These are phyloP conservation scores for Tychaedon coryphoeus DNA, from an alignment of 2,113 vertebrate species.

Conservation along the genomic window DNA sequence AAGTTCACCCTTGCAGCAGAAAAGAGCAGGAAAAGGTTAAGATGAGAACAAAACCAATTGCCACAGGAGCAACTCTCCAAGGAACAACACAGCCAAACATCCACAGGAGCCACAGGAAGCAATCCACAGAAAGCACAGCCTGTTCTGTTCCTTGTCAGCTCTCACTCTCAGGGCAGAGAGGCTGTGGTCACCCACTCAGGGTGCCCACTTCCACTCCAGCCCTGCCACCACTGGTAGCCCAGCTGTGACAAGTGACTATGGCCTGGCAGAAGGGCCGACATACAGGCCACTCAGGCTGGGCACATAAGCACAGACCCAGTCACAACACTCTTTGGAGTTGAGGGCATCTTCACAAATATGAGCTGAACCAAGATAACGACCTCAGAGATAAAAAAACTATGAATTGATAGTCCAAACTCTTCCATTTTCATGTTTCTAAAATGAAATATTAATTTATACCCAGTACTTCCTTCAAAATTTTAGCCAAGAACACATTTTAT, in stretches of 20 bases:
- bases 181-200: not conserved
- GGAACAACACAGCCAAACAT: not conserved
- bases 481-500: not conserved
- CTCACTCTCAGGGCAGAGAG: not conserved
- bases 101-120: not conserved
- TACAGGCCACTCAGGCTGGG: not conserved
- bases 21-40: not conserved
- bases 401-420: not conserved
- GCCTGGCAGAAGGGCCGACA: no score
- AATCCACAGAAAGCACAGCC: not conserved
- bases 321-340: not conserved
- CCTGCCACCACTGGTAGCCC: not conserved
- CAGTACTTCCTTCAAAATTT: not conserved
- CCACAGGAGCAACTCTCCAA: not conserved
- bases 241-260: not conserved
- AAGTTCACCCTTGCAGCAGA: not conserved
- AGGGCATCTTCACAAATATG: not conserved
- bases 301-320: not conserved
- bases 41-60: not conserved
- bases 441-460: not conserved
- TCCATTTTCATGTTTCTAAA: not conserved
- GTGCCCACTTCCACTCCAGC: fast-evolving
- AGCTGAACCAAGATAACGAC: not conserved
- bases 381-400: not conserved
- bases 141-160: not conserved